These are phyloP conservation scores for Prunella fulvescens DNA, from an alignment of 2,113 vertebrate species.

Conservation along the genomic window DNA sequence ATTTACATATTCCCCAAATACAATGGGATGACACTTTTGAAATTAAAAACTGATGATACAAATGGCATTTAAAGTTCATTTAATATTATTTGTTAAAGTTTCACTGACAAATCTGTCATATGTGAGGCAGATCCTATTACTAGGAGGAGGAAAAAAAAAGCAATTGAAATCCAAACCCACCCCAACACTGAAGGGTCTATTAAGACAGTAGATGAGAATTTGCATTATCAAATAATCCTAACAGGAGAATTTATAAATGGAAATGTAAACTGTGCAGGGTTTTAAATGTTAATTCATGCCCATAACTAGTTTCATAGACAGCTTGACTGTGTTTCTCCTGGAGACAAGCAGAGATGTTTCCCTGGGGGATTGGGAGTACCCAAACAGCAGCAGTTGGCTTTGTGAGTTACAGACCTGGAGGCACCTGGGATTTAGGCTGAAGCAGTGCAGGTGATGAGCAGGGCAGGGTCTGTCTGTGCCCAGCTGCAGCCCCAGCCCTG, in stretches of 20 bases:
- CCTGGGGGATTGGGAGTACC: background rate
- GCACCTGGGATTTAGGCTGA: background rate
- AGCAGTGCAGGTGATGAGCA: background rate
- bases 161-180: constrained; percentile 32
- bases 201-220: constrained; percentile 44
- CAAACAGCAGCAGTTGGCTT: background rate
- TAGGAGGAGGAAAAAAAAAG: background rate
- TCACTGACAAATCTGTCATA: constrained; percentile 20
- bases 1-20: constrained; percentile 43
- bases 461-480: too few species aligned
- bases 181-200: constrained; percentile 4
- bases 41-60: constrained; percentile 59
- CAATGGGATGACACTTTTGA: constrained; percentile 42
- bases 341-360: background rate
- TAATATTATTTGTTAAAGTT: constrained; percentile 55
- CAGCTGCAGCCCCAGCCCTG: too few species aligned
- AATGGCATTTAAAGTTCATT: constrained; percentile 58
- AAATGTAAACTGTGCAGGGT: constrained; percentile 1
- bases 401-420: background rate
- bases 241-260: constrained; percentile 45
- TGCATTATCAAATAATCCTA: constrained; percentile 52
- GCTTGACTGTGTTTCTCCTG: background rate
- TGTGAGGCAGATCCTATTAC: constrained; percentile 32
- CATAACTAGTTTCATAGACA: constrained; percentile 8
- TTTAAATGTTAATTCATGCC: constrained; percentile 33